phyloP scores from a whole-genome alignment of 2,888 invertebrate genomes.

The Cephonodes hylas region DNA sequence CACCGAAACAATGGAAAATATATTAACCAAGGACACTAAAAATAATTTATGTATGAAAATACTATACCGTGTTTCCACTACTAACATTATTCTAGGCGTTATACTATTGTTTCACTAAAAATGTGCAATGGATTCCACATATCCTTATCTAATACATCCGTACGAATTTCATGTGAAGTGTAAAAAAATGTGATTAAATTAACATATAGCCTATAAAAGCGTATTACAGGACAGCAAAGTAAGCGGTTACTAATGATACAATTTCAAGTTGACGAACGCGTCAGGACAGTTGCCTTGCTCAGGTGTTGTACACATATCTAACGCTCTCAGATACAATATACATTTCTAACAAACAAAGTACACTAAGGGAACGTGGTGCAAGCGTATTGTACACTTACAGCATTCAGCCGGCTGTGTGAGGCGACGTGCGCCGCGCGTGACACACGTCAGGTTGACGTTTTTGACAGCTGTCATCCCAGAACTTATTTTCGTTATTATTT shows the following conservation, averaged over 20 bases:
- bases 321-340: conserved; percentile 34
- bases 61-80: conserved; percentile 19
- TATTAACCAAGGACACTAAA: conserved; percentile 5
- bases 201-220: neutral
- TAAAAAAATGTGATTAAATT: neutral
- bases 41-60: conserved; percentile 20
- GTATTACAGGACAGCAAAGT: neutral
- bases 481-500: too few species aligned
- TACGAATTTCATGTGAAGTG: neutral
- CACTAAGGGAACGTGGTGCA: conserved; percentile 43
- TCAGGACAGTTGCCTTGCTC: neutral
- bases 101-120: conserved; percentile 4
- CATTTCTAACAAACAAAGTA: conserved; percentile 33
- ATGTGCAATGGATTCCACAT: neutral
- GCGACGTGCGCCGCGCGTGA: neutral
- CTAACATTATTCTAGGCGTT: conserved; percentile 23
- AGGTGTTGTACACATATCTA: conserved; percentile 37
- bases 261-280: neutral
- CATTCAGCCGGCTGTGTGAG: neutral
- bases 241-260: neutral
- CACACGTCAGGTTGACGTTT: neutral
- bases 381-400: conserved; percentile 25
- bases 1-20: neutral
- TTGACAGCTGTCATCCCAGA: neutral
- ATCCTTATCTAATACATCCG: neutral